Conservation (phyloP, 2,888 invertebrate genomes). For the Lasius fuliginosus region DNA sequence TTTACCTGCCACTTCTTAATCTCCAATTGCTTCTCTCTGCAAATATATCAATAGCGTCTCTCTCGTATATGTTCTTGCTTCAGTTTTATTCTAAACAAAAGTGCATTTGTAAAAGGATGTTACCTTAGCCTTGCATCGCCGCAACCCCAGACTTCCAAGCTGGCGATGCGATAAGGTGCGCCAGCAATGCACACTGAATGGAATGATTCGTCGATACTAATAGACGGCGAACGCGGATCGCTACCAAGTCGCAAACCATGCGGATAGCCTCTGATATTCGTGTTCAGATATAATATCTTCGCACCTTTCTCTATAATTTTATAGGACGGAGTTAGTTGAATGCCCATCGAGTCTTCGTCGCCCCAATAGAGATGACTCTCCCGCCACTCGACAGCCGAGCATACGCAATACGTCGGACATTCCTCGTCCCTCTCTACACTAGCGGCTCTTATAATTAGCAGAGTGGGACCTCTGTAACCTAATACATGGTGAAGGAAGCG, state of each 20-base stretch:
- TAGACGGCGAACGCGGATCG: constrained; percentile 92
- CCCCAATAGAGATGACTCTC: constrained; percentile 96
- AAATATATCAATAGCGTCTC: constrained; percentile 57
- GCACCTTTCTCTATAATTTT: constrained; percentile 89
- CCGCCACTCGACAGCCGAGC: constrained; percentile 93
- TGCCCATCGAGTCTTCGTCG: constrained; percentile 91
- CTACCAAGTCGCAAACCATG: constrained; percentile 93
- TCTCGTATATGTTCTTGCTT: background rate
- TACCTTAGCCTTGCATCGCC: constrained; percentile 90
- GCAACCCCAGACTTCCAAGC: constrained; percentile 94
- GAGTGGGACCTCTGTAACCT: constrained; percentile 89
- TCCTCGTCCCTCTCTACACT: constrained; percentile 85
- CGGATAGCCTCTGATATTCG: constrained; percentile 94
- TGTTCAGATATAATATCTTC: constrained; percentile 95
- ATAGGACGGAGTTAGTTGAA: constrained; percentile 92
- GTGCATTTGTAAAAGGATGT: background rate
- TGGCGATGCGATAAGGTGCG: constrained; percentile 87
- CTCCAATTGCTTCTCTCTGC: constrained; percentile 94
- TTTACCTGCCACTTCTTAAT: constrained; percentile 96
- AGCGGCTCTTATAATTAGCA: constrained; percentile 87
- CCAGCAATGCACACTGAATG: constrained; percentile 82
- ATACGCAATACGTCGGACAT: constrained; percentile 92
- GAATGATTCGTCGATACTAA: constrained; percentile 89
- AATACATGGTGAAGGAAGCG: constrained; percentile 96
- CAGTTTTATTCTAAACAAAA: background rate